Percentiles rank a stretch among this genome's conserved stretches.
These are phyloP conservation scores for Psittacula cyanocephala DNA, from an alignment of 2,113 vertebrate genomes.

Conservation along the genomic window DNA sequence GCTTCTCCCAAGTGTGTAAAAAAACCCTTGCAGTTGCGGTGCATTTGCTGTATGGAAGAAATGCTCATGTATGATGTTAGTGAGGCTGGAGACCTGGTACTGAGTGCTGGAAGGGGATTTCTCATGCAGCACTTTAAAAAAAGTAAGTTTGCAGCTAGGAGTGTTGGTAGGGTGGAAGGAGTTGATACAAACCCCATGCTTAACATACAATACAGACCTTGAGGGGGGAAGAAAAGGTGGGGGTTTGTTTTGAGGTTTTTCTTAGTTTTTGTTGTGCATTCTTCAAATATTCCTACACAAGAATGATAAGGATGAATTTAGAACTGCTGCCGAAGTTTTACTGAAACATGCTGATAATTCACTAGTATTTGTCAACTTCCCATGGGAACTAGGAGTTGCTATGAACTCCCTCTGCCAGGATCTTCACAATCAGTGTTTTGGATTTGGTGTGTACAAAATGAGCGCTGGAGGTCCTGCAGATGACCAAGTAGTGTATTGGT, in stretches of 20 bases:
- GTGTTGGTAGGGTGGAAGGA: not conserved
- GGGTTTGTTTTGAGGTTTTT: not conserved
- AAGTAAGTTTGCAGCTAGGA: not conserved
- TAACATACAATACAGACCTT: not conserved
- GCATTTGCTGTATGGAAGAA: not conserved
- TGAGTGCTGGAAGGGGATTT: not conserved
- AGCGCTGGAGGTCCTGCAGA: not conserved
- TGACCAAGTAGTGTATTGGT: not conserved
- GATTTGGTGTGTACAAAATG: not conserved
- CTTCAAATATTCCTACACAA: too few species aligned
- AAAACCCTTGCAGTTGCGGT: not conserved
- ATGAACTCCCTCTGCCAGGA: not conserved
- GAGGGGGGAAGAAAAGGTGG: not conserved
- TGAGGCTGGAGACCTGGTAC: not conserved
- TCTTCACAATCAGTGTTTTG: not conserved
- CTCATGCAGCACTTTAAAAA: fast-evolving
- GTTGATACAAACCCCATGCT: not conserved
- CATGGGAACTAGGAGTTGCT: not conserved
- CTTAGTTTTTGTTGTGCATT: not conserved
- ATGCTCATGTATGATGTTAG: not conserved
- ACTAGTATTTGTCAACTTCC: not conserved
- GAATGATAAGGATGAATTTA: not conserved
- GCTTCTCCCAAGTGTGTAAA: not conserved
- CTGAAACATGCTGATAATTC: not conserved
- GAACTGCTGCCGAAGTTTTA: not conserved